Percentiles rank a stretch among this genome's conserved stretches.
phyloP scores from a whole-genome alignment of 2,888 invertebrate species.

The Cataglyphis rosenhaueri region DNA sequence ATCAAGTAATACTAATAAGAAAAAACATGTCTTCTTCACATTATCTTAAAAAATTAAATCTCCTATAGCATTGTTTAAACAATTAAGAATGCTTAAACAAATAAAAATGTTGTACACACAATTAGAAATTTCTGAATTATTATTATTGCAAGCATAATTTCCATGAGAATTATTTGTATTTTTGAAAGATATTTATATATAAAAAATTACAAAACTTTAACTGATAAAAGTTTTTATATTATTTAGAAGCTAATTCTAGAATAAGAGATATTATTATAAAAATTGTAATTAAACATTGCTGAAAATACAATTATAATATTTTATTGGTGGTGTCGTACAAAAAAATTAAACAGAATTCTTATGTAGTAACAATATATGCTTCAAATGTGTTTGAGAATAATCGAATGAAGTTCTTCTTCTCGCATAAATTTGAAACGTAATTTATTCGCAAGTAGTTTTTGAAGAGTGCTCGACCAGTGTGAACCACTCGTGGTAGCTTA shows the following conservation, averaged over 20 bases:
- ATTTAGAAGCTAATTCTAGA: background rate
- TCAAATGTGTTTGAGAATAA: background rate
- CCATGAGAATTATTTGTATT: too few species aligned
- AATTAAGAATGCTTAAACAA: too few species aligned
- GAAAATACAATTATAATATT: background rate
- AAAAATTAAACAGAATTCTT: background rate
- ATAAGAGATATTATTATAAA: background rate
- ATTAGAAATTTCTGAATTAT: too few species aligned
- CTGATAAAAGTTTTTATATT: background rate
- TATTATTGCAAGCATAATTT: too few species aligned
- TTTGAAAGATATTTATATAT: too few species aligned
- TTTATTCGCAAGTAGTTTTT: conserved; percentile 43
- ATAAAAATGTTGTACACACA: too few species aligned
- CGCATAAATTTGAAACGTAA: background rate
- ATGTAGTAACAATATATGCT: background rate
- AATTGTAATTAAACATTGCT: background rate
- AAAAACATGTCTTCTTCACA: too few species aligned
- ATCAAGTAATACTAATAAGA: too few species aligned
- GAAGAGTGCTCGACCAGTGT: conserved; percentile 13
- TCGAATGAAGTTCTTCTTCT: background rate
- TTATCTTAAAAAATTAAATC: too few species aligned
- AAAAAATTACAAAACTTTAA: background rate
- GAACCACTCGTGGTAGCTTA: conserved; percentile 11
- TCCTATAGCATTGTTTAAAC: too few species aligned
- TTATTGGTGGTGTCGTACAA: background rate